Base-by-base conservation (phyloP, 2,113 vertebrate genomes). In the Syngnathus floridae region DNA sequence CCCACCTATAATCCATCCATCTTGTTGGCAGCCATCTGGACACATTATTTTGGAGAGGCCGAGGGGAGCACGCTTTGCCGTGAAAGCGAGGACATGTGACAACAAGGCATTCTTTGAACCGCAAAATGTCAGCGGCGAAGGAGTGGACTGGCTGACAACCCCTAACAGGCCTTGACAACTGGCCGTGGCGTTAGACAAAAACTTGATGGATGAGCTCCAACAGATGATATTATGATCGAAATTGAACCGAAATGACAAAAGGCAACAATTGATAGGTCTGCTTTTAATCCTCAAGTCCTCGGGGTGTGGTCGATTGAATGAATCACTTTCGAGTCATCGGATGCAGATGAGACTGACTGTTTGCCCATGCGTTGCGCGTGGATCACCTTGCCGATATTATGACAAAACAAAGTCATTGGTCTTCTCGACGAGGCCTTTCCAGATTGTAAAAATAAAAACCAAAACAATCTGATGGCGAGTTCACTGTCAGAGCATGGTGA, bases 21-120 rank as follows among this genome's bases (percentile, higher is more conserved):
- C 90, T 90, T 88, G 77, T 84, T 91, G 90, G 88, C 90, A 90
- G 88, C 88, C 88, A 89, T 88, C 89, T 90, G 90, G 88, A 75
- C 54, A 55, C 75, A 83, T 88, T 86, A 90, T 88, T 87, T 86
- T 69, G 71, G 69, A 82, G 77, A 74, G 76, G 70, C 70, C 54
- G 73, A 31, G 57, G 75, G 73, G 73, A 67, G 63, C 74, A 82
- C 58, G 74, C 69, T 66, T 77, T 36, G 65, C 83, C 69, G 71
- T 75, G 58, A 84, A 84, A 85, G 80, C 62, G 56, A 76, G 64
- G 65, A 75, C 68, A 76, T 77, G 65, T 72, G 77, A 77, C 66
- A 72, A 69, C 69, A 56, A 71, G 35, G 66, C 73, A 46, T 71
- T 82, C 73, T 77, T 82, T 84, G 81, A 82, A 77, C 74, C 79